Conservation (phyloP, 2,888 invertebrate genomes). For the Meteorus cinctellus region DNA sequence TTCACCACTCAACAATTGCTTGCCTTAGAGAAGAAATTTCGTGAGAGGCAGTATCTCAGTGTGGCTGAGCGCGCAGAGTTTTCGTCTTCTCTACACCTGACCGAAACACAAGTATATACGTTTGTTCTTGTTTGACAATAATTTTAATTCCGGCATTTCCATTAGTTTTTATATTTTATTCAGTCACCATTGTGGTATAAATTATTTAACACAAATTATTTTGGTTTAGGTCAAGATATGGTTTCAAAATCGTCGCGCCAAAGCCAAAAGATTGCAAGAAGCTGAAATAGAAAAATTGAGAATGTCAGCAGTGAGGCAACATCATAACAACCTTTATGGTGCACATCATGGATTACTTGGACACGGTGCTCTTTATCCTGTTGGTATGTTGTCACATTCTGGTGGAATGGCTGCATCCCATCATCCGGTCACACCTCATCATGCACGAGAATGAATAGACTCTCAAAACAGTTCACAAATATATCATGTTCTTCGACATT, state of each 20-base stretch:
- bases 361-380: conserved; percentile 65
- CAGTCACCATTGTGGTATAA: conserved; percentile 1
- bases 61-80: conserved; percentile 99
- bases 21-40: conserved; percentile 96
- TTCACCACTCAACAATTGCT: conserved; percentile 98
- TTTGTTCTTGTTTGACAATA: background rate
- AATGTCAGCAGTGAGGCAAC: conserved; percentile 79
- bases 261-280: conserved; percentile 97
- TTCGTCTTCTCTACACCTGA: conserved; percentile 92
- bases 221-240: conserved; percentile 87
- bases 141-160: no score
- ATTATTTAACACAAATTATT: conserved; percentile 32
- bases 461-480: conserved; percentile 4
- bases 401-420: conserved; percentile 58
- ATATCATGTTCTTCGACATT: background rate
- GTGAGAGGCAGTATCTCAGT: conserved; percentile 97
- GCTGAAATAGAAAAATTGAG: conserved; percentile 97
- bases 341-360: conserved; percentile 66
- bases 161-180: background rate
- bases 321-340: conserved; percentile 67
- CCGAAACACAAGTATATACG: conserved; percentile 88
- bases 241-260: conserved; percentile 96
- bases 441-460: conserved; percentile 61
- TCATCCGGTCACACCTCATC: conserved; percentile 64
- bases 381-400: conserved; percentile 68